Evolutionary conservation across 1,140 invertebrate genomes (phyloP).

Genomic region (Euwallacea similis): DNA sequence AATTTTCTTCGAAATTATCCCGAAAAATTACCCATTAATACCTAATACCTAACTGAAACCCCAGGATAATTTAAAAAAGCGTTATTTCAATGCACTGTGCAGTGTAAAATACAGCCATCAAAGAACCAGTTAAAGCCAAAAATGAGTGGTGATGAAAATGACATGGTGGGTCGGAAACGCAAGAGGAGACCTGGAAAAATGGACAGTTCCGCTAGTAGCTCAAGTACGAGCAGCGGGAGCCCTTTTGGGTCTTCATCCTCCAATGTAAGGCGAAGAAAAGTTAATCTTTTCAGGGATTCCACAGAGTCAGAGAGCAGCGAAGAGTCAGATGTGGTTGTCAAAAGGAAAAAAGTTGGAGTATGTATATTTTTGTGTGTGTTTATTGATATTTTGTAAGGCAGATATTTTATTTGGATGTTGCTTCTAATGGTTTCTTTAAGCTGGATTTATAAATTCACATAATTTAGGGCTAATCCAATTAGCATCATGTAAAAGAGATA

Average conservation of each 20-base stretch:
- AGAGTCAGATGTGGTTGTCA: constrained; percentile 34
- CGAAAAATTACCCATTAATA: too few species aligned
- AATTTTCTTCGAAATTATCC: too few species aligned
- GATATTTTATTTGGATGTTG: neutral
- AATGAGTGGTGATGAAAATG: constrained; percentile 46
- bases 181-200: constrained; percentile 39
- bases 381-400: constrained; percentile 1
- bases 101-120: too few species aligned
- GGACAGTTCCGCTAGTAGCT: constrained; percentile 34
- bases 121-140: constrained; percentile 2
- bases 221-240: constrained; percentile 36
- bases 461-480: too few species aligned
- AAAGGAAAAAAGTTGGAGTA: constrained; percentile 45
- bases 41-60: too few species aligned
- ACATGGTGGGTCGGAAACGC: constrained; percentile 36
- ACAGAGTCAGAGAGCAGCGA: constrained; percentile 43
- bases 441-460: too few species aligned
- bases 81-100: too few species aligned
- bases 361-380: constrained; percentile 35
- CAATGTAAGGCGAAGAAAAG: constrained; percentile 2
- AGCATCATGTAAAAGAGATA: too few species aligned
- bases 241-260: constrained; percentile 42
- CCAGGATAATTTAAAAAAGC: too few species aligned
- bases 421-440: too few species aligned
- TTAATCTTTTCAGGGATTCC: constrained; percentile 12